Conservation (phyloP, 2,888 invertebrate species). For the Arctia plantaginis region DNA sequence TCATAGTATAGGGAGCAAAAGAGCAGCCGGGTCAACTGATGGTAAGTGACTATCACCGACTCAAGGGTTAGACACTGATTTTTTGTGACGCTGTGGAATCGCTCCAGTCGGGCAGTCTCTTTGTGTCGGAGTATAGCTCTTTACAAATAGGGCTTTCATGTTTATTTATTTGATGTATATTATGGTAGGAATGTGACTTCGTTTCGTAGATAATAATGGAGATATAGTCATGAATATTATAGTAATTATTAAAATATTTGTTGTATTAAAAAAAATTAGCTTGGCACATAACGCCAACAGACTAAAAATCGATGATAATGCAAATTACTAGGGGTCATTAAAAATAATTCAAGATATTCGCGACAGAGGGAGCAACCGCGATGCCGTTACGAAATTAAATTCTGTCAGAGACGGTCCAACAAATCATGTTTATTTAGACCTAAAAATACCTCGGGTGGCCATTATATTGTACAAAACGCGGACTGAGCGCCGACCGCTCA, state of each 20-base stretch:
- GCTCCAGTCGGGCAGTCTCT: background rate
- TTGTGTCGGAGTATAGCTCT: background rate
- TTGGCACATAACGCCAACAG: background rate
- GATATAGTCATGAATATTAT: background rate
- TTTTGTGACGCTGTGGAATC: background rate
- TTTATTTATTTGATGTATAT: background rate
- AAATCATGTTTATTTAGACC: slow-evolving; percentile 87
- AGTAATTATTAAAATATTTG: background rate
- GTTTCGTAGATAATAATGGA: background rate
- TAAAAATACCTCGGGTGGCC: slow-evolving; percentile 86
- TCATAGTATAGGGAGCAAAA: too few species aligned
- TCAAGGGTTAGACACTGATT: background rate
- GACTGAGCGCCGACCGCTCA: slow-evolving; percentile 75
- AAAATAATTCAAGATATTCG: slow-evolving; percentile 81
- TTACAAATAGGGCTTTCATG: background rate
- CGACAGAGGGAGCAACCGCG: slow-evolving; percentile 69
- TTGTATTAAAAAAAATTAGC: background rate
- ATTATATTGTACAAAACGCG: slow-evolving; percentile 80
- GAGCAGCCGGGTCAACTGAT: too few species aligned
- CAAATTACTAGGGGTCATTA: slow-evolving; percentile 72
- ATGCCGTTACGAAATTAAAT: slow-evolving; percentile 81
- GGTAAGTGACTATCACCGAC: background rate
- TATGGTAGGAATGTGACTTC: background rate
- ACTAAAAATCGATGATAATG: slow-evolving; percentile 62
- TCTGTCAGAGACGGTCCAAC: slow-evolving; percentile 83